These are phyloP conservation scores for Pelobates cultripes DNA, from an alignment of 2,797 vertebrate genomes.

Conservation along the genomic window DNA sequence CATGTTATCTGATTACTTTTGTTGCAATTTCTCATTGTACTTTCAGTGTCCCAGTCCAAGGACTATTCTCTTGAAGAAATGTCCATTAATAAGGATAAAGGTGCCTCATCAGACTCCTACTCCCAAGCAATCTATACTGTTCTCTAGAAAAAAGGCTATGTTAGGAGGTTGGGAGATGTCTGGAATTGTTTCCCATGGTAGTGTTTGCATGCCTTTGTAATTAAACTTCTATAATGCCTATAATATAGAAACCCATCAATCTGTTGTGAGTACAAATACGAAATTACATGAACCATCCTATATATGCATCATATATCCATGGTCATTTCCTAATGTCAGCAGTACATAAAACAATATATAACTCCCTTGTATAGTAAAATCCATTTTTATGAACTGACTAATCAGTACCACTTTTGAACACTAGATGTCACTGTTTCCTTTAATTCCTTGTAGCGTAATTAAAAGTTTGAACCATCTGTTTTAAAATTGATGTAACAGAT, in stretches of 20 bases:
- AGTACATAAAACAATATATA: too few species aligned
- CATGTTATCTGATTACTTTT: slow-evolving; percentile 32
- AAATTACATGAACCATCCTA: too few species aligned
- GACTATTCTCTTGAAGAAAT: slow-evolving; percentile 70
- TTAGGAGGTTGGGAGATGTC: slow-evolving; percentile 35
- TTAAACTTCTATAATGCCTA: too few species aligned
- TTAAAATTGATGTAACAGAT: too few species aligned
- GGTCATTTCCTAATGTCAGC: too few species aligned
- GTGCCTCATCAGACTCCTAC: slow-evolving; percentile 58
- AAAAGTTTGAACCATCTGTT: too few species aligned
- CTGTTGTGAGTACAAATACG: too few species aligned
- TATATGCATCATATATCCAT: too few species aligned
- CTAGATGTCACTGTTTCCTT: slow-evolving; percentile 3
- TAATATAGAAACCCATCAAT: too few species aligned
- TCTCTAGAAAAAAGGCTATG: slow-evolving; percentile 45
- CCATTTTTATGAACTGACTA: neutral
- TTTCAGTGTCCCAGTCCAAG: slow-evolving; percentile 66
- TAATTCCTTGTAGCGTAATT: too few species aligned
- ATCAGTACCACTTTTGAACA: neutral
- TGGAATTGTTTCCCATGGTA: slow-evolving; percentile 60
- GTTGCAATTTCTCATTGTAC: slow-evolving; percentile 53
- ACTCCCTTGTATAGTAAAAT: too few species aligned
- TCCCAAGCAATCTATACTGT: slow-evolving; percentile 45
- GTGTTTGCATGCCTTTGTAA: neutral
- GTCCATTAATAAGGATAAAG: slow-evolving; percentile 66